phyloP scores from a whole-genome alignment of 2,888 invertebrate species.

The Crocallis elinguaria region DNA sequence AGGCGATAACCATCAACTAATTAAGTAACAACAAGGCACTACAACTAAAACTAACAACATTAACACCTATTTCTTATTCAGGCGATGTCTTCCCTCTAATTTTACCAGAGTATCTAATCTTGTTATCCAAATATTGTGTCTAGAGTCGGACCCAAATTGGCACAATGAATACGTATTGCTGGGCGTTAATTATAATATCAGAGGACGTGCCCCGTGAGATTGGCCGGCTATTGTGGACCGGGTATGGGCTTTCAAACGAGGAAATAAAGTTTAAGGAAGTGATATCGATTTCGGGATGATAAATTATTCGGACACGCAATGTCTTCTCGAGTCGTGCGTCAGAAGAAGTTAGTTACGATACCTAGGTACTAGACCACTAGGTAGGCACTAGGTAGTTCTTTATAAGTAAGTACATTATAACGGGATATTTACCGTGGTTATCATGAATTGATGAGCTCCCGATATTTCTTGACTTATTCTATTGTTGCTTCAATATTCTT shows the following conservation, averaged over 20 bases:
- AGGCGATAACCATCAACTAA: conserved; percentile 4
- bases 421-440: too few relatives aligned
- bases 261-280: conserved; percentile 11
- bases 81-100: conserved; percentile 34
- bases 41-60: conserved; percentile 17
- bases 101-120: conserved; percentile 46
- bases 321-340: too few relatives aligned
- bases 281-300: background rate
- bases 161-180: conserved; percentile 61
- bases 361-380: too few relatives aligned
- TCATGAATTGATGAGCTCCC: too few relatives aligned
- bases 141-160: conserved; percentile 57
- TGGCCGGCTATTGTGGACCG: conserved; percentile 47
- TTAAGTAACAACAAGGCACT: conserved; percentile 7
- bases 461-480: too few relatives aligned
- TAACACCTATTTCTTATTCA: conserved; percentile 39
- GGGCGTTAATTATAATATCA: conserved; percentile 61
- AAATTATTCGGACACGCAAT: too few relatives aligned
- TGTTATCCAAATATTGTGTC: conserved; percentile 55
- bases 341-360: too few relatives aligned
- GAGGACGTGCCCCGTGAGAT: conserved; percentile 53
- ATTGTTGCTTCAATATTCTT: too few relatives aligned
- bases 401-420: too few relatives aligned
- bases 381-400: too few relatives aligned
- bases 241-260: conserved; percentile 22